Evolutionary conservation across 1,140 invertebrate species (phyloP), one percentile per base, ranked within the genome.

Genomic region (Aleiodes sp.): DNA sequence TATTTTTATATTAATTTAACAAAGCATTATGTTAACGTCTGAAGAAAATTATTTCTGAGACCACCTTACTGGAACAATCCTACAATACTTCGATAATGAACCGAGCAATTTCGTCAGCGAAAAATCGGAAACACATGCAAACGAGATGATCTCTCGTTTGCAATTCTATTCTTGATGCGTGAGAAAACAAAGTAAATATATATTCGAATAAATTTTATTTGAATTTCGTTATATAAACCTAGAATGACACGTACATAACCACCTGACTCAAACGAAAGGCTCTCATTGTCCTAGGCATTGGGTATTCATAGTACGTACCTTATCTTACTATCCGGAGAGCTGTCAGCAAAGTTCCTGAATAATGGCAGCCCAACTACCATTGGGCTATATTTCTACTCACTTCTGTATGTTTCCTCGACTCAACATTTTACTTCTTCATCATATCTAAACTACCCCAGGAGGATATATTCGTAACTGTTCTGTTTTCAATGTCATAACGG

Each of bases 261-360:
- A 57, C 19, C 41, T 57, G 26, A 35, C 26, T 46, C 24, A 46
- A 43, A 37, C 62, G 46, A 60, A 60, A 65, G 35, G 59, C 46
- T 57, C 65, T 72, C 76, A 86, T 86, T 86, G 84, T 86, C 74
- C 71, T 59, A 70, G 75, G 31, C 59, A 78, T 82, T 82, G 76
- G 81, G 84, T 79, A 85, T 86, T 85, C 84, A 85, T 71, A 80
- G 82, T 70, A 81, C 80, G 81, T 83, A 81, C 46, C 84, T 86
- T 86, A 86, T 85, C 85, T 84, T 72, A 71, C 82, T 84, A 85
- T 83, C 82, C 85, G 85, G 84, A 70, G 81, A 82, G 84, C 84
- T 86, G 84, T 85, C 85, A 85, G 75, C 84, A 84, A 86, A 86
- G 85, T 86, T 86, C 83, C 82, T 86, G 84, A 86, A 86, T 85